These are phyloP conservation scores for Callipepla californica DNA, from an alignment of 2,113 vertebrate genomes.

Conservation along the genomic window DNA sequence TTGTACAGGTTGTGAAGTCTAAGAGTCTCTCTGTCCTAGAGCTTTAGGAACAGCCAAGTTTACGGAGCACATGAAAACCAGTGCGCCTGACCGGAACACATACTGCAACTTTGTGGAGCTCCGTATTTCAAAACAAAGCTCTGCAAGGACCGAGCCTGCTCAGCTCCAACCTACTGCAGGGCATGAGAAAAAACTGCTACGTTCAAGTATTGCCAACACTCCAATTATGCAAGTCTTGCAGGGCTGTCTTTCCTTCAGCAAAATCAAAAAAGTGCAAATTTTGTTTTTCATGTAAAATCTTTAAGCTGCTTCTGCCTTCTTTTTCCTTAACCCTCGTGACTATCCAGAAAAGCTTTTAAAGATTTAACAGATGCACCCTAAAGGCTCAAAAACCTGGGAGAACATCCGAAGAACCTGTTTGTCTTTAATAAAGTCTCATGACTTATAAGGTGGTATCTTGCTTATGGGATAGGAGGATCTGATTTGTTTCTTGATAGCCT, in stretches of 20 bases:
- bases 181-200: conserved; percentile 41
- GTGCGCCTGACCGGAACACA: rapidly evolving
- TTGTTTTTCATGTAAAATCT: neutral
- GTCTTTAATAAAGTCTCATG: conserved; percentile 2
- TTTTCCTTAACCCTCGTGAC: neutral
- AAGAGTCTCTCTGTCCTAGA: neutral
- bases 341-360: neutral
- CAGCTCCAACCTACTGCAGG: conserved; percentile 32
- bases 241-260: neutral
- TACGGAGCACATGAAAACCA: neutral
- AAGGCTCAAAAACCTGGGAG: conserved; percentile 40
- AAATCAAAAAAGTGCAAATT: neutral
- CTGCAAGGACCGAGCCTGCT: neutral
- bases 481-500: conserved; percentile 50
- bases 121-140: neutral
- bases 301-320: neutral
- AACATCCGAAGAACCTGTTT: conserved; percentile 54
- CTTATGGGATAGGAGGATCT: conserved; percentile 45
- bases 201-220: conserved; percentile 2
- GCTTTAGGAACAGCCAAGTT: neutral
- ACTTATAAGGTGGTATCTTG: conserved; percentile 63
- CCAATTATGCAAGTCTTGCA: conserved; percentile 36
- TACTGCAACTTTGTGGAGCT: neutral
- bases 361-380: conserved; percentile 16
- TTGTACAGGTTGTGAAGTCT: neutral